Conservation (phyloP, 2,113 vertebrate species). For the Anolis sagrei region DNA sequence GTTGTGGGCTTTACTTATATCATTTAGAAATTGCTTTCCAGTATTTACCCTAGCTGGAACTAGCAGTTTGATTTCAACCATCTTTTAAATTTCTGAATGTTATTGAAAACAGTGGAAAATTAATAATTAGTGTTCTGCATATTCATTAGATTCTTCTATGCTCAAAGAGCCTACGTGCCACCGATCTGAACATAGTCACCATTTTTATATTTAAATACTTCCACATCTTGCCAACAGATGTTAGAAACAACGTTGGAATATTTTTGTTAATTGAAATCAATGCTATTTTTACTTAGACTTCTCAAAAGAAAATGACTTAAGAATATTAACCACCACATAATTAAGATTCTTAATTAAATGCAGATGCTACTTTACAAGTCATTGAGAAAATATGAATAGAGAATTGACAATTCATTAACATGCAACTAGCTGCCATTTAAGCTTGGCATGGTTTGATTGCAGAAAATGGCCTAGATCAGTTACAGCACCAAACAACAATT, state of each 20-base stretch:
- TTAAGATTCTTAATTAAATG: constrained; percentile 71
- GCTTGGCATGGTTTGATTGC: not conserved
- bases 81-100: not conserved
- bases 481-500: not conserved
- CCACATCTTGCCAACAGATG: constrained; percentile 55
- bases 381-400: constrained; percentile 62
- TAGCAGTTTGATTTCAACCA: no score
- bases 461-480: constrained; percentile 3
- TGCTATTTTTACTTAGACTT: constrained; percentile 53
- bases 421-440: constrained; percentile 43
- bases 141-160: not conserved
- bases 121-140: not conserved
- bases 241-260: constrained; percentile 35
- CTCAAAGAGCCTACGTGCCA: not conserved
- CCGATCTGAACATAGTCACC: constrained; percentile 24
- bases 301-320: constrained; percentile 64
- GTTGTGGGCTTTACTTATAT: no score
- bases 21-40: no score
- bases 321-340: constrained; percentile 67
- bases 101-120: constrained; percentile 3
- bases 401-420: constrained; percentile 59
- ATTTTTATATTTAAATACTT: constrained; percentile 52
- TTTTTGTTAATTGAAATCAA: constrained; percentile 61
- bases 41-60: no score
- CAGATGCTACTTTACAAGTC: constrained; percentile 61